Evolutionary conservation across 2,888 invertebrate species (phyloP), one percentile per base, ranked within the genome.

Genomic region (Drosophila longiperda): DNA sequence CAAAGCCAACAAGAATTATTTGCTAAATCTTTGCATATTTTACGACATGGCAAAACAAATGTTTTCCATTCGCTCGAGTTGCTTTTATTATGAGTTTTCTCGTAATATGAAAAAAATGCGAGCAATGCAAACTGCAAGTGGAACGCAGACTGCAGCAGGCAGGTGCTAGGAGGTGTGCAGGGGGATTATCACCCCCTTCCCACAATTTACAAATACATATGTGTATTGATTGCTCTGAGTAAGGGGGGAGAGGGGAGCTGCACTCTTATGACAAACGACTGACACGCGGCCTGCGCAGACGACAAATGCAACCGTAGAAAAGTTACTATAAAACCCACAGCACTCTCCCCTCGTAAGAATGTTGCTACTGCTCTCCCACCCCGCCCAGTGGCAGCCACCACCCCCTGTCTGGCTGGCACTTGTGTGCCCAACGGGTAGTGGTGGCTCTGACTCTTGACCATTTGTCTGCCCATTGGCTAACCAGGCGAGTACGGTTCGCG

Each of bases 1-100:
- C 38, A 48, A 49, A 38, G 61, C 32, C 52, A 66, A 45, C 42
- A 59, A 48, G 71, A 71, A 63, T 66, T 67, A 81, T 53, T 81
- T 64, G 69, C 48, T 57, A 78, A 83, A 73, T 83, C 80, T 89
- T 73, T 71, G 83, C 78, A 75, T 71, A 90, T 83, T 86, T 85
- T 86, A 89, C 90, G 90, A 86, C 90, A 86, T 73, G 87, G 85
- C 81, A 88, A 86, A 85, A 88, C 85, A 88, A 89, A 89, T 86
- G 85, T 90, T 88, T 86, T 86, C 71, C 73, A 42, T 71, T 78
- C 81, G 90, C 63, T 60, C 66, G 69, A 88, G 54, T 76, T 89
- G 75, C 40, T 83, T 90, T 90, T 86, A 86, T 90, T 90, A 86
- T 70, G 78, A 81, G 74, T 87, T 78, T 76, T 69, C 89, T 65